A percentile compares a stretch with the other conserved stretches of the same genome.
Conservation (phyloP, 2,113 vertebrate genomes). For the Gasterosteus aculeatus region DNA sequence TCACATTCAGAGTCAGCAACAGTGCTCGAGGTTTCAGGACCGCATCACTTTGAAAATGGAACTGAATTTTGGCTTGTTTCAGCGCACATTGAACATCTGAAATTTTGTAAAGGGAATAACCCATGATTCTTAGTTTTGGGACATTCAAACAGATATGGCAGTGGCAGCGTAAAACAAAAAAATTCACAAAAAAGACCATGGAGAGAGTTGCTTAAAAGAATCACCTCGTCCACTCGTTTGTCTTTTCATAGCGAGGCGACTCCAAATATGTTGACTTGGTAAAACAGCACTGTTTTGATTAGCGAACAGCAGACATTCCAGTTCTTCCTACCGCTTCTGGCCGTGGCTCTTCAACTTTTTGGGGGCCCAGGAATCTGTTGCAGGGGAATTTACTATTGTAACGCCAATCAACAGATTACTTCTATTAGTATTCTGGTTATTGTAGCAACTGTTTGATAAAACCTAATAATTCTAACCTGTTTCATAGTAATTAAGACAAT, state of each 20-base stretch:
- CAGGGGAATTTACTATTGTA: not conserved
- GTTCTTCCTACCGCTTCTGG: not conserved
- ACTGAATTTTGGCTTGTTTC: not conserved
- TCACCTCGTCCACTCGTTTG: not conserved
- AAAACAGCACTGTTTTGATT: not conserved
- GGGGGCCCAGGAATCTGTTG: too few species aligned
- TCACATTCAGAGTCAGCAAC: conserved; percentile 12
- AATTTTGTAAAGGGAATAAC: not conserved
- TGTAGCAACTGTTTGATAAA: not conserved
- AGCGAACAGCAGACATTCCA: not conserved
- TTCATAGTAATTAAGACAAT: not conserved
- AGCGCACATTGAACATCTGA: not conserved
- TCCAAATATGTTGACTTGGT: not conserved
- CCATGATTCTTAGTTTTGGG: not conserved
- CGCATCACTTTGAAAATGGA: conserved; percentile 13
- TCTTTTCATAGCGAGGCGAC: not conserved
- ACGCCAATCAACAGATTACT: not conserved
- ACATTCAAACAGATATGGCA: not conserved
- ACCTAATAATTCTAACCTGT: not conserved
- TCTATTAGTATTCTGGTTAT: not conserved
- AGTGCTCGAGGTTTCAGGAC: not conserved
- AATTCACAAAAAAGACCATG: not conserved
- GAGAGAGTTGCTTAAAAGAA: not conserved
- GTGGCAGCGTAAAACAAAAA: not conserved
- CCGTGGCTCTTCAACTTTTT: too few species aligned